Conservation (phyloP, 2,888 invertebrate genomes). For the Cryptocephalus primarius region DNA sequence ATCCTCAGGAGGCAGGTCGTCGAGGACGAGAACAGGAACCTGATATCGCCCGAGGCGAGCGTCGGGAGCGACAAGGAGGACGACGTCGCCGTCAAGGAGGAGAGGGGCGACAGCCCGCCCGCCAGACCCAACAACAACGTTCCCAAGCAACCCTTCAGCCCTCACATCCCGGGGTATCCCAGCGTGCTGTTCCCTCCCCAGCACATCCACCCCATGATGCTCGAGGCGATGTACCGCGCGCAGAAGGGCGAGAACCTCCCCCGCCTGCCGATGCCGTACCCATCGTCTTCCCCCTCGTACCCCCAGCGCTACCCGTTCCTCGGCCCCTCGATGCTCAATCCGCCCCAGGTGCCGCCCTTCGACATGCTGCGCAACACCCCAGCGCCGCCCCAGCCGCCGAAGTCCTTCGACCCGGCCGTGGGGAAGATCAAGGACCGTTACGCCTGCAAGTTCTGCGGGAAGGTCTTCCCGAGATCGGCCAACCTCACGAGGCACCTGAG, state of each 20-base stretch:
- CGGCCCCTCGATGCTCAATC: slow-evolving; percentile 36
- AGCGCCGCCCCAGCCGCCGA: slow-evolving; percentile 28
- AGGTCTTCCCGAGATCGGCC: slow-evolving; percentile 94
- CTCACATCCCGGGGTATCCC: slow-evolving; percentile 33
- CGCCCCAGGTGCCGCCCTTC: slow-evolving; percentile 42
- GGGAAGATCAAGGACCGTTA: slow-evolving; percentile 78
- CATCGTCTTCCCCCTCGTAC: slow-evolving; percentile 39
- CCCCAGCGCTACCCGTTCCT: slow-evolving; percentile 39
- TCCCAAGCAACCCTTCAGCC: slow-evolving; percentile 29
- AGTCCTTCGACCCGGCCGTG: slow-evolving; percentile 41
- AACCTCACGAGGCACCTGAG: slow-evolving; percentile 93
- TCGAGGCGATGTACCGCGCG: slow-evolving; percentile 58
- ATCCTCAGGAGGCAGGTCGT: slow-evolving; percentile 46
- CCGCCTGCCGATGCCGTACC: slow-evolving; percentile 48
- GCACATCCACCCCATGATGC: slow-evolving; percentile 57
- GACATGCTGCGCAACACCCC: slow-evolving; percentile 43
- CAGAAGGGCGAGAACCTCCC: slow-evolving; percentile 46
- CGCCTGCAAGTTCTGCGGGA: slow-evolving; percentile 95
- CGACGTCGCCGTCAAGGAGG: slow-evolving; percentile 27
- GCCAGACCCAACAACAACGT: slow-evolving; percentile 15
- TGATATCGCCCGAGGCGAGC: slow-evolving; percentile 51
- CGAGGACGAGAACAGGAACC: slow-evolving; percentile 83
- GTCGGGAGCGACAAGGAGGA: slow-evolving; percentile 30
- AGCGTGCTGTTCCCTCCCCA: slow-evolving; percentile 48
- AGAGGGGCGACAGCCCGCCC: slow-evolving; percentile 26